Evolutionary conservation across 2,797 vertebrate genomes (phyloP), one percentile per base, ranked within the genome.

Genomic region (Microctenopoma steveboyesi): DNA sequence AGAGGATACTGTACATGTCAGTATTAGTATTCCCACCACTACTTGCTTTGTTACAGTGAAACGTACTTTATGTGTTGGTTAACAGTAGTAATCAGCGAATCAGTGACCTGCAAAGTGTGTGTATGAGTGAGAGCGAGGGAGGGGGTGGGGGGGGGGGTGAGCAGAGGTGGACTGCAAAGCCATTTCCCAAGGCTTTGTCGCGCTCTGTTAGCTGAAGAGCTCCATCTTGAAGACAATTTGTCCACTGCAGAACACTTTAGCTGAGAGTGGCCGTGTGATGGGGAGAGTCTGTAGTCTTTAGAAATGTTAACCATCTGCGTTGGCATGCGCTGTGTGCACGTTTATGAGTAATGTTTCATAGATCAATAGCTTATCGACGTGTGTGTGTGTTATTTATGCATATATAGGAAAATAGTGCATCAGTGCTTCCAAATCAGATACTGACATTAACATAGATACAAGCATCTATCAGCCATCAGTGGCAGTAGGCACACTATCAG

Each of bases 141-240:
- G 62, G 56, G 72, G 0, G 22, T 49, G 53, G 59, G 74, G 71
- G 59, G 56, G 88, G 78, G 82, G 87, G 72, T 74, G 86, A 84
- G 75, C 62, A 43, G 73, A 69, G 86, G 85, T 88, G 89, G 87
- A 91, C 91, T 91, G 88, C 83, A 16, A 85, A 85, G 81, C 75
- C 70, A 78, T 92, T 91, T 92, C 87, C 85, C 63, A 68, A 86
- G 86, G 87, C 89, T 90, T 86, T 90, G 87, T 86, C 27, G 78
- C 54, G 71, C 83, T 90, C 84, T 87, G 88, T 89, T 88, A 86
- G 83, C 74, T 69, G 72, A 75, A 82, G 79, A 87, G 83, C 78
- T 87, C 81, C 61, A 76, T 86, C 82, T 92, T 82, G 83, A 78
- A 88, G 80, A 83, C 81, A 86, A 81, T 88, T 91, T 87, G 75